A percentile compares a stretch with the other conserved stretches of the same genome.
Conservation (phyloP, 2,113 vertebrate species). For the Oxyruncus cristatus region DNA sequence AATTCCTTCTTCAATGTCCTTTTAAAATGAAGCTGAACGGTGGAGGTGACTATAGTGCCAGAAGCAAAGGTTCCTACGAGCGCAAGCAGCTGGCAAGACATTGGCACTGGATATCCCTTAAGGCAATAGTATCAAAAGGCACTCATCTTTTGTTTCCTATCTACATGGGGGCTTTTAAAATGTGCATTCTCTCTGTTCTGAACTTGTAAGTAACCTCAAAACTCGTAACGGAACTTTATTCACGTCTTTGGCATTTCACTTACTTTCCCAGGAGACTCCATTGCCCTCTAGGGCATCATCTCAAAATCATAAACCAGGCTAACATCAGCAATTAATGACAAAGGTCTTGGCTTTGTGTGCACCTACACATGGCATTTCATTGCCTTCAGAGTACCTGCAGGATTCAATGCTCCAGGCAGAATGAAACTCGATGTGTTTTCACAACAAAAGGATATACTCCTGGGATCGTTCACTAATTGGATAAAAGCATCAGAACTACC, state of each 20-base stretch:
- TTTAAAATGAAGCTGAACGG: neutral
- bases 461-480: constrained; percentile 55
- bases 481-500: constrained; percentile 57
- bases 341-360: neutral
- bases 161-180: neutral
- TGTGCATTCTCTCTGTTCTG: neutral
- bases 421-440: neutral
- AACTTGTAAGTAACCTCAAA: neutral
- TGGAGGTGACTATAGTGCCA: neutral
- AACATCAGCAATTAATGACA: neutral
- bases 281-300: neutral
- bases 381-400: neutral
- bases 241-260: neutral
- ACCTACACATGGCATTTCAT: neutral
- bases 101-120: neutral
- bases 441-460: constrained; percentile 38
- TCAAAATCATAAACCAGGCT: neutral
- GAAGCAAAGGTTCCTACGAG: neutral
- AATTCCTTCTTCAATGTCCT: constrained; percentile 13
- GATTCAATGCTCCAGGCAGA: neutral
- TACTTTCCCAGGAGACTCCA: neutral
- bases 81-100: neutral
- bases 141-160: neutral
- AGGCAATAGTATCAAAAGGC: neutral
- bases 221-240: neutral